These are phyloP conservation scores for Aquatica leii DNA, from an alignment of 2,888 invertebrate species.

Conservation along the genomic window DNA sequence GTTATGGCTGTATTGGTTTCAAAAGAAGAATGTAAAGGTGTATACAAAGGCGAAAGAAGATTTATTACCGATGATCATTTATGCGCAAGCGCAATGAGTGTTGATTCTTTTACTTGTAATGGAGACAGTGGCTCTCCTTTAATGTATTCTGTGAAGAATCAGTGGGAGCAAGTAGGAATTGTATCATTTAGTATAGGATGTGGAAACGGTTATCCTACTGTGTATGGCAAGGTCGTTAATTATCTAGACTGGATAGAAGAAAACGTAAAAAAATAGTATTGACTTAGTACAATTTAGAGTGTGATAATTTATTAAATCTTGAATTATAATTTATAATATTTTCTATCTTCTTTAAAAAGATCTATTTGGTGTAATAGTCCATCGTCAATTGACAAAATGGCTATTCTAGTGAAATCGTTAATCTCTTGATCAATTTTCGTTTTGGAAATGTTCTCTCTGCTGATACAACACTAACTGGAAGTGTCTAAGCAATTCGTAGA, in stretches of 20 bases:
- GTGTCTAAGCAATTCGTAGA: too few relatives aligned
- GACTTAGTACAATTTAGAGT: too few relatives aligned
- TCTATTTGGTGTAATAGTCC: too few relatives aligned
- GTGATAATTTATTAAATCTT: too few relatives aligned
- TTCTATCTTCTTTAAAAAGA: too few relatives aligned
- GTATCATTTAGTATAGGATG: slow-evolving; percentile 1
- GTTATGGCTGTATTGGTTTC: not conserved
- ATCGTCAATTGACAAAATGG: too few relatives aligned
- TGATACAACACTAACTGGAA: too few relatives aligned
- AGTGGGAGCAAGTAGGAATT: not conserved
- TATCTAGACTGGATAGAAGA: slow-evolving; percentile 3
- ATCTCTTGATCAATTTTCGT: too few relatives aligned
- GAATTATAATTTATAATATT: too few relatives aligned
- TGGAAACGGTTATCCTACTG: not conserved
- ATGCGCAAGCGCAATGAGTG: not conserved
- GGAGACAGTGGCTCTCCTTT: slow-evolving; percentile 7
- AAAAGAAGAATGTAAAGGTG: not conserved
- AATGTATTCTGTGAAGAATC: slow-evolving; percentile 5
- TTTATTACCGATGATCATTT: not conserved
- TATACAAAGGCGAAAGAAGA: too few relatives aligned
- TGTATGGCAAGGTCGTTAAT: not conserved
- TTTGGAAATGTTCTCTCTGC: too few relatives aligned
- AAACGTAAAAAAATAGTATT: not conserved
- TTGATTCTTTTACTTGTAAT: not conserved
- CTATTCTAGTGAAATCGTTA: too few relatives aligned